Percentiles rank a stretch among this genome's conserved stretches.
Conservation (phyloP, 2,113 vertebrate genomes). For the Pelecanoides urinatrix region DNA sequence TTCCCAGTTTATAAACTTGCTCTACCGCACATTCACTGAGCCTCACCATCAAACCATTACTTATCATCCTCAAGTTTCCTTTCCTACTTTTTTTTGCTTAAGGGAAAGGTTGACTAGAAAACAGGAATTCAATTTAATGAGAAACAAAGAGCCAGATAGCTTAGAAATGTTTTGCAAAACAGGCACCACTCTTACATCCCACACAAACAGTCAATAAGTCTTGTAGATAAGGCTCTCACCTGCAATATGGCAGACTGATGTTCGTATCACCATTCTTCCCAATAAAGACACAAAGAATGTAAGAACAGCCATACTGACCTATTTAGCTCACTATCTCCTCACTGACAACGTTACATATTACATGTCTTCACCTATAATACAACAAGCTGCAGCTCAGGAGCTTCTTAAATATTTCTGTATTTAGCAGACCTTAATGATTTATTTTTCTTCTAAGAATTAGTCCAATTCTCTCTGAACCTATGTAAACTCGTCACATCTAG, state of each 20-base stretch:
- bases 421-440: neutral
- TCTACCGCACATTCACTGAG: neutral
- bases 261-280: neutral
- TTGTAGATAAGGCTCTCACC: neutral
- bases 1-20: neutral
- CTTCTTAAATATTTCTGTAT: neutral
- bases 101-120: neutral
- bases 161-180: neutral
- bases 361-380: neutral
- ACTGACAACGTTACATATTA: neutral
- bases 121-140: neutral
- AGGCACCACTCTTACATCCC: neutral
- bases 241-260: rapidly evolving
- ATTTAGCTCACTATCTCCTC: neutral
- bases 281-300: neutral
- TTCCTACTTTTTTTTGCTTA: neutral
- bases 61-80: neutral
- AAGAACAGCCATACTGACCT: neutral
- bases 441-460: neutral
- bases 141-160: neutral
- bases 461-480: neutral
- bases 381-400: neutral
- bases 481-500: neutral
- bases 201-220: neutral
- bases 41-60: neutral